Conservation (phyloP, 2,888 invertebrate species). For the Xanthorhoe designata region DNA sequence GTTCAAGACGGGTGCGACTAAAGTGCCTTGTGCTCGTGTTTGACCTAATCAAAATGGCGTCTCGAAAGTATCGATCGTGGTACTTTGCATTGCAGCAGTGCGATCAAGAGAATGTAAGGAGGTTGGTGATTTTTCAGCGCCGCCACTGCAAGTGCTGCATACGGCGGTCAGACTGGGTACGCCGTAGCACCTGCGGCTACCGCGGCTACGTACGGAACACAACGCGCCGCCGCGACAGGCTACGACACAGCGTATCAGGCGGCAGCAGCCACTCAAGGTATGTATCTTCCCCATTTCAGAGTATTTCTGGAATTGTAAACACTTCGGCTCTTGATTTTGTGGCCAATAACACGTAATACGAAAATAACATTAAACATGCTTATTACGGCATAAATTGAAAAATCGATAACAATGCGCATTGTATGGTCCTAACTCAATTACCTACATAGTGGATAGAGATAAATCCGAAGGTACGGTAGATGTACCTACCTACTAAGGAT, state of each 20-base stretch:
- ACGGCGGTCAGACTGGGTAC: slow-evolving; percentile 94
- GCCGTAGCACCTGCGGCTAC: slow-evolving; percentile 93
- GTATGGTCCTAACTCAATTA: slow-evolving; percentile 40
- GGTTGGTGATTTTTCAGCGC: slow-evolving; percentile 75
- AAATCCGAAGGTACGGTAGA: not conserved
- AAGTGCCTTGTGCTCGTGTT: slow-evolving; percentile 70
- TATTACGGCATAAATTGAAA: slow-evolving; percentile 9
- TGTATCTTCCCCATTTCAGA: slow-evolving; percentile 50
- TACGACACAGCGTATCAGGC: slow-evolving; percentile 95
- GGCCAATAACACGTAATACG: not conserved
- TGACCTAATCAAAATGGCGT: slow-evolving; percentile 82
- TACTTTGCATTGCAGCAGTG: slow-evolving; percentile 43
- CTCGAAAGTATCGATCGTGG: slow-evolving; percentile 72
- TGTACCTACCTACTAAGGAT: too few relatives aligned
- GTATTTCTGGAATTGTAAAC: not conserved
- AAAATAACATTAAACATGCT: not conserved
- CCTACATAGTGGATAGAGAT: too few relatives aligned
- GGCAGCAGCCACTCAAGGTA: slow-evolving; percentile 90
- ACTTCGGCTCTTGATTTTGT: not conserved
- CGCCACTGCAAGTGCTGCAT: slow-evolving; percentile 92
- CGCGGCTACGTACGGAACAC: slow-evolving; percentile 94
- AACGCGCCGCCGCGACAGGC: slow-evolving; percentile 91
- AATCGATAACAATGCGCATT: slow-evolving; percentile 49
- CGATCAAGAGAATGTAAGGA: slow-evolving; percentile 36
- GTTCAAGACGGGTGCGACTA: slow-evolving; percentile 44